Evolutionary conservation across 2,888 invertebrate genomes (phyloP), one percentile per base, ranked within the genome.

Genomic region (Epicampocera succincta): DNA sequence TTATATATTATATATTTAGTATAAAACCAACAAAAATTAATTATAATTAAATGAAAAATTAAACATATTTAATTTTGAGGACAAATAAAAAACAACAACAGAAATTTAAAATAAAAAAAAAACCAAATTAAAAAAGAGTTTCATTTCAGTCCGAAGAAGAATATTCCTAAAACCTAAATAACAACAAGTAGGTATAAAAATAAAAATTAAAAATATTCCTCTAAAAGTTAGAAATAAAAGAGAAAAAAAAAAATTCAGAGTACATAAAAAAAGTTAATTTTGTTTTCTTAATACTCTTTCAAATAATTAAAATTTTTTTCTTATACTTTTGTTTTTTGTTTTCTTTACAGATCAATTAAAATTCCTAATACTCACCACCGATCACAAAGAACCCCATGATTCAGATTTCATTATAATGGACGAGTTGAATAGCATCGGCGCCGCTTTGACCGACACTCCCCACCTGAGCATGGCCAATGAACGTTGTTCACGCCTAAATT

Each of bases 81-180:
- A 82, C 78, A 86, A 85, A 90, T 87, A 90, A 88, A 85, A 89
- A 74, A 58, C 54, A 38, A 86, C n/a, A 76, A 76, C 8, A 88
- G 85, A 86, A 88, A 87, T 88, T 87, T 85, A 87, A 87, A 89
- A 87, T 85, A 87, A 85, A 85, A 84, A 74, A 54, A 76, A 79
- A 77, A 84, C 66, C 82, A 84, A 58, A 15, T 33, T 29, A 4
- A n/a, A 74, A 65, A 42, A 52, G 68, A 42, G 84, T 84, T 83
- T 84, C 80, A 85, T 85, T 85, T 66, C n/a, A 50, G 9, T 33
- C 11, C 13, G 1, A 15, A 17, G 29, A 19, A 52, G 42, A 42
- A 15, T 46, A 46, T 56, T 33, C 5, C 33, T 13, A 48, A 33
- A 60, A 13, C 21, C 0, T 42, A n/a, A 42, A 25, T 12, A 29